Conservation (phyloP, 2,113 vertebrate genomes). For the Seriola aureovittata region DNA sequence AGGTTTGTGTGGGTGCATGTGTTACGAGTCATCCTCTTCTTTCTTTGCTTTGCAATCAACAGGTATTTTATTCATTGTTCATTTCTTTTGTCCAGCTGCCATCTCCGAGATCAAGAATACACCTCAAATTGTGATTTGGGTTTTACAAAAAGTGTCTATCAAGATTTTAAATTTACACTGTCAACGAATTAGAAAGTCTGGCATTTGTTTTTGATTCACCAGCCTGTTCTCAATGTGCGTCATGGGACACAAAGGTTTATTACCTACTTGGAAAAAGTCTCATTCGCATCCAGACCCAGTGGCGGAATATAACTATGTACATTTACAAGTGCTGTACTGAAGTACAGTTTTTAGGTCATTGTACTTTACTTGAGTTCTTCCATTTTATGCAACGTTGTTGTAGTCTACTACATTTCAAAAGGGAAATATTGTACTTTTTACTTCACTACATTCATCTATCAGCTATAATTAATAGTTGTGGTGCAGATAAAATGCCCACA, state of each 20-base stretch:
- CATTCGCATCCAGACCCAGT: neutral
- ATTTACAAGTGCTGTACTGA: neutral
- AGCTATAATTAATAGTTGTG: neutral
- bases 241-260: neutral
- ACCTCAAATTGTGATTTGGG: neutral
- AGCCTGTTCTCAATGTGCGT: neutral
- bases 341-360: neutral
- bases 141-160: neutral
- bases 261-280: neutral
- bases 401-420: neutral
- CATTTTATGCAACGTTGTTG: neutral
- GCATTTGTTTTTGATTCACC: neutral
- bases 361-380: neutral
- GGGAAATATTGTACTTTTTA: neutral
- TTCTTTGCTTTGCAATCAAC: neutral
- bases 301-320: neutral
- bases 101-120: neutral
- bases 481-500: too few species aligned
- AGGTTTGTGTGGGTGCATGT: neutral
- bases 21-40: neutral
- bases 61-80: neutral
- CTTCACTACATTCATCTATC: neutral
- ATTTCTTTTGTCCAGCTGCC: neutral
- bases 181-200: neutral
- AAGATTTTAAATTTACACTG: neutral